Evolutionary conservation across 2,797 vertebrate species (phyloP), one percentile per base, ranked within the genome.

Genomic region (Eulemur albifrons): DNA sequence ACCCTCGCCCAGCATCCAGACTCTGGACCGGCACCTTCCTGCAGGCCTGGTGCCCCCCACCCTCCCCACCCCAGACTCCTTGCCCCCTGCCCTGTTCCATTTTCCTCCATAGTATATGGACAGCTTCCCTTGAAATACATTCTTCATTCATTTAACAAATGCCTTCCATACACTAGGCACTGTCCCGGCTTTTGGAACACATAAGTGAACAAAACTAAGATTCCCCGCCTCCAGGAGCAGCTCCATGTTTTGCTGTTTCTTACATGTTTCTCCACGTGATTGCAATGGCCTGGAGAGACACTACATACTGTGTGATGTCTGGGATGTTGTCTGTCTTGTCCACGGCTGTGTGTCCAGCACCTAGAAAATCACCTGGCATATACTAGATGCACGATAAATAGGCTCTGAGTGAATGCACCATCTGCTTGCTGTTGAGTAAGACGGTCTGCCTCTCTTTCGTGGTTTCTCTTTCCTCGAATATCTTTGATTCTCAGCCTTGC

Each of bases 201-300:
- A 2, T 4, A 69, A 8, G 15, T 20, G 45, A 69, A 23, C 2
- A 14, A 40, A 50, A 69, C 4, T 20, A 35, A 43, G 40, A 79
- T 40, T 32, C 18, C 18, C 32, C 6, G 3, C 5, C 72, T 23
- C 32, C 0, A 6, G 25, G 17, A 83, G 18, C 18, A 13, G n/a
- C 52, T 2, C 52, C 12, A 1, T 10, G 10, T 20, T 70, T 54
- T 21, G 4, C 63, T 80, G 30, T 57, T 65, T 50, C 14, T 80
- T 40, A 45, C 2, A 5, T 5, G 23, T 61, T 11, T 85, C 17
- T 18, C 10, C 32, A 30, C 2, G 0, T 12, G 43, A 48, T 27
- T 18, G 0, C 12, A 63, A 38, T 7, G n/a, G 57, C 40, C 23
- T 72, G 1, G 38, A 84, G 45, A 83, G 52, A 63, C 8, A 13